Evolutionary conservation across 2,888 invertebrate genomes (phyloP).

Genomic region (Lithophane leautieri): DNA sequence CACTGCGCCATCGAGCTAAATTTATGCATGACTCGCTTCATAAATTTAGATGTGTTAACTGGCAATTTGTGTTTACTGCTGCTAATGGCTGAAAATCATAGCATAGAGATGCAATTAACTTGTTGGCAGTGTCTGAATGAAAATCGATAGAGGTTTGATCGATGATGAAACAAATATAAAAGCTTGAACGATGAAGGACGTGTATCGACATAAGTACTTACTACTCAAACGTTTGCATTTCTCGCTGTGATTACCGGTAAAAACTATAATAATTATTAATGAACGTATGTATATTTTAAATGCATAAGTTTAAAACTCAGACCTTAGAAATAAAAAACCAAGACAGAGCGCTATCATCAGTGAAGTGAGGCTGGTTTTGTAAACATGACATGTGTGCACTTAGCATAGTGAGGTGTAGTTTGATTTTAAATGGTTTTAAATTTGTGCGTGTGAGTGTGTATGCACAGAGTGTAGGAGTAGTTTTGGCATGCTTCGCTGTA

Average conservation of each 20-base stretch:
- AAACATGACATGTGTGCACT: too few relatives aligned
- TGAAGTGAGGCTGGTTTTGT: too few relatives aligned
- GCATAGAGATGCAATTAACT: constrained; percentile 44
- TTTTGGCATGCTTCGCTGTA: too few relatives aligned
- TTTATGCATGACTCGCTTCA: constrained; percentile 62
- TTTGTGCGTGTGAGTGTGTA: too few relatives aligned
- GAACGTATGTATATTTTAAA: not conserved
- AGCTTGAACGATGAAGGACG: not conserved
- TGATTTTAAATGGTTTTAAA: too few relatives aligned
- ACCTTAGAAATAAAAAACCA: too few relatives aligned
- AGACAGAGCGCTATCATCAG: too few relatives aligned
- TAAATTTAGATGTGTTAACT: constrained; percentile 63
- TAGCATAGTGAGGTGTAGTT: too few relatives aligned
- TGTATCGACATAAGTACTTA: not conserved
- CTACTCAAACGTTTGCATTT: not conserved
- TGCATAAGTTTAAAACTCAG: too few relatives aligned
- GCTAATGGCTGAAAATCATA: constrained; percentile 57
- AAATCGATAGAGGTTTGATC: constrained; percentile 26
- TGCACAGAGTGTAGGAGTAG: too few relatives aligned
- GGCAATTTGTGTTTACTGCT: constrained; percentile 59
- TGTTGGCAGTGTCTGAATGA: constrained; percentile 27
- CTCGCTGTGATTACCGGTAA: too few relatives aligned
- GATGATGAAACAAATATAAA: constrained; percentile 25
- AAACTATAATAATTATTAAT: not conserved
- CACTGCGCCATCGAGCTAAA: constrained; percentile 39